Percentiles rank a stretch among this genome's conserved stretches.
These are phyloP conservation scores for Cecropterus lyciades DNA, from an alignment of 1,140 invertebrate genomes.

Conservation along the genomic window DNA sequence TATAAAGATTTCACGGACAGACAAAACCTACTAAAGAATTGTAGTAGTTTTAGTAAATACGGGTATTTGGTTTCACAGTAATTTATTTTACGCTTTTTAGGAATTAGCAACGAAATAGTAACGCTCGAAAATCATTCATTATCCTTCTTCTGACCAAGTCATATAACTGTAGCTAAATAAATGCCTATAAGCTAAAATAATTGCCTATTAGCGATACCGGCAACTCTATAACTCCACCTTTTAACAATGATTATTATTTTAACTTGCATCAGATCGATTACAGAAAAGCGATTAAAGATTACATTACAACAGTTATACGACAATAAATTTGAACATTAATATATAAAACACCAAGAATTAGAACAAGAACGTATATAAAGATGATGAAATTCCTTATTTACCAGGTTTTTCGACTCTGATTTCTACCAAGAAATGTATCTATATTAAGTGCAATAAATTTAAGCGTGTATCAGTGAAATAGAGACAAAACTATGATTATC, in stretches of 20 bases:
- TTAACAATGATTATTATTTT: slow-evolving; percentile 30
- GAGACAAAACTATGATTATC: slow-evolving; percentile 31
- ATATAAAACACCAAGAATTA: slow-evolving; percentile 31
- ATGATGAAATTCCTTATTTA: slow-evolving; percentile 56
- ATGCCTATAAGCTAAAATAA: too few species aligned
- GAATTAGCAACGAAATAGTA: too few species aligned
- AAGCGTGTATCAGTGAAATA: not conserved
- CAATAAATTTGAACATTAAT: slow-evolving; percentile 22
- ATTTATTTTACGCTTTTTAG: too few species aligned
- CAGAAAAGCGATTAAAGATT: slow-evolving; percentile 22
- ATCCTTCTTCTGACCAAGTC: too few species aligned
- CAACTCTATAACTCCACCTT: too few species aligned
- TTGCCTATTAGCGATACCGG: too few species aligned
- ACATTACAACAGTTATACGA: slow-evolving; percentile 8
- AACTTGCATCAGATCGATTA: slow-evolving; percentile 55
- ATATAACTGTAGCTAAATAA: too few species aligned
- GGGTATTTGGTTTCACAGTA: too few species aligned
- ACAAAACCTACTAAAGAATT: too few species aligned
- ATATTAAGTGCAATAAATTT: slow-evolving; percentile 21
- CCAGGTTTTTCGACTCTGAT: slow-evolving; percentile 72
- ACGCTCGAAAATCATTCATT: too few species aligned
- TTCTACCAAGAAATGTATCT: slow-evolving; percentile 5
- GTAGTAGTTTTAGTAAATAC: too few species aligned
- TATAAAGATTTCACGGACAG: too few species aligned
- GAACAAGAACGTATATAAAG: slow-evolving; percentile 36